Conservation (phyloP, 2,797 vertebrate genomes). For the Crenichthys baileyi region DNA sequence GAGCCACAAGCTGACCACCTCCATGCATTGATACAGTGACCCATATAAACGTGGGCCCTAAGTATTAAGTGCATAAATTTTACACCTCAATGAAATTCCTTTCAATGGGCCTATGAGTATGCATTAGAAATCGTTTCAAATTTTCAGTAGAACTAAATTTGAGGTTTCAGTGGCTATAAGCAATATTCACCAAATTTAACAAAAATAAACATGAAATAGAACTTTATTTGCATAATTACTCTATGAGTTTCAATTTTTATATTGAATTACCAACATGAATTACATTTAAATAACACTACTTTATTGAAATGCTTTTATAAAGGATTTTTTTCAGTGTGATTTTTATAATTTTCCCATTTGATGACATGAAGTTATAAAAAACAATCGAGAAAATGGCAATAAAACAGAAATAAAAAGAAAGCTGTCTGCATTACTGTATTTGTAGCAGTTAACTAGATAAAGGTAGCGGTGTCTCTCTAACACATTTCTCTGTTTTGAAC, state of each 20-base stretch:
- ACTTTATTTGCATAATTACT: neutral
- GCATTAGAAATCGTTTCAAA: no score
- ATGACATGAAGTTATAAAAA: no score
- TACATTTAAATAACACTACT: neutral
- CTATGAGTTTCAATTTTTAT: neutral
- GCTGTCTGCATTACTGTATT: neutral
- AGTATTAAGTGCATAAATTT: no score
- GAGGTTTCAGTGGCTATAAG: neutral
- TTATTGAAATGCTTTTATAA: neutral
- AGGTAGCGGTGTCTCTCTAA: slow-evolving; percentile 21
- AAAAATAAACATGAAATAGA: neutral
- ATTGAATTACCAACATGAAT: neutral
- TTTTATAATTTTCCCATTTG: no score
- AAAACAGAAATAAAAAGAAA: neutral
- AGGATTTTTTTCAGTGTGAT: neutral
- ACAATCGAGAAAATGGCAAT: neutral
- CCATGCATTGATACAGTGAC: no score
- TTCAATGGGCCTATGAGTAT: no score
- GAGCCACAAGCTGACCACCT: no score
- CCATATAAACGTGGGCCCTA: no score
- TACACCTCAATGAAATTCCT: no score
- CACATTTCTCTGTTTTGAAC: neutral
- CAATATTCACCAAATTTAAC: neutral
- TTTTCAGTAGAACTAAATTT: no score
- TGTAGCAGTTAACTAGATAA: neutral